Percentiles rank a stretch among this genome's conserved stretches.
Evolutionary conservation across 1,140 invertebrate genomes (phyloP).

Genomic region (Batillaria attramentaria): DNA sequence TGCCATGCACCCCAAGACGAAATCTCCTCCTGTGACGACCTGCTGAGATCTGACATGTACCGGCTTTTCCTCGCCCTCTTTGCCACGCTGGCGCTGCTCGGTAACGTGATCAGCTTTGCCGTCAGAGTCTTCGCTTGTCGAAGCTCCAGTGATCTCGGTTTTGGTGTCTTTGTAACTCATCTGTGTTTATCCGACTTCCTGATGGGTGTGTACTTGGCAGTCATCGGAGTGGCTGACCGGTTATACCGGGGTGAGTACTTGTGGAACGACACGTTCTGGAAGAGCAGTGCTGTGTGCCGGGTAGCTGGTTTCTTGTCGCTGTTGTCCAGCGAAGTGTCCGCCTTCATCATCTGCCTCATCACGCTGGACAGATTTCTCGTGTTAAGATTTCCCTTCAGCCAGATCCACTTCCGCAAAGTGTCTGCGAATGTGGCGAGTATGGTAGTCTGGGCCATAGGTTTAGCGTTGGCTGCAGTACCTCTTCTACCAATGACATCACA

Average conservation of each 20-base stretch:
- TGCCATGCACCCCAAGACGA: not conserved
- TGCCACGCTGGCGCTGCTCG: constrained; percentile 38
- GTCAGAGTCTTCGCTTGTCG: constrained; percentile 26
- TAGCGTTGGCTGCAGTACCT: constrained; percentile 40
- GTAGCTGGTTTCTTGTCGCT: constrained; percentile 57
- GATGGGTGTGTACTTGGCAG: constrained; percentile 60
- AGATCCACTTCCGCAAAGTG: constrained; percentile 28
- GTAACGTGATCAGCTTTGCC: constrained; percentile 46
- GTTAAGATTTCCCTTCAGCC: constrained; percentile 55
- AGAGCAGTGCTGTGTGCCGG: constrained; percentile 43
- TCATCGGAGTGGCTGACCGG: constrained; percentile 53
- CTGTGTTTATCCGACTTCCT: constrained; percentile 56
- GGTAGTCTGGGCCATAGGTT: constrained; percentile 33
- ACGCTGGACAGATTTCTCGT: constrained; percentile 53
- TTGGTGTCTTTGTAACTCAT: constrained; percentile 48
- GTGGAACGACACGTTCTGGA: constrained; percentile 46
- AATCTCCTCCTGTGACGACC: constrained; percentile 24
- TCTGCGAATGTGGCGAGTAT: constrained; percentile 10
- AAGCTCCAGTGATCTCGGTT: not conserved
- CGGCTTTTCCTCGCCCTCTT: constrained; percentile 39
- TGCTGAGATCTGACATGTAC: constrained; percentile 16
- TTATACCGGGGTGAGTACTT: constrained; percentile 49
- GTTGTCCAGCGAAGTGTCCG: constrained; percentile 52
- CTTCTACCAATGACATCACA: not conserved
- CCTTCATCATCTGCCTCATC: constrained; percentile 48